phyloP scores from a whole-genome alignment of 2,888 invertebrate genomes.

The Listrodromus nycthemerus region DNA sequence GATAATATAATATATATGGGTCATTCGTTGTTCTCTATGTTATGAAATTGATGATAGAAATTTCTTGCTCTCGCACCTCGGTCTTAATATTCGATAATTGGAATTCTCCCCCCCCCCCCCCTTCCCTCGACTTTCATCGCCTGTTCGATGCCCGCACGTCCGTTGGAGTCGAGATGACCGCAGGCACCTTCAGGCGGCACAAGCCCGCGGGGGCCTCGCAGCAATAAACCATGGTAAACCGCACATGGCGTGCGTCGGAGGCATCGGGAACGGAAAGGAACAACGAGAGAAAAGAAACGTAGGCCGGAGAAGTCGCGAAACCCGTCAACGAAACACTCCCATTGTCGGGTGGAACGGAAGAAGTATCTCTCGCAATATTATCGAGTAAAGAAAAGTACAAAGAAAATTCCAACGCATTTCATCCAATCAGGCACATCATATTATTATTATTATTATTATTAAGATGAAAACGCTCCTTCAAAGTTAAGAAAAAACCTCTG shows the following conservation, averaged over 20 bases:
- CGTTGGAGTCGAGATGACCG: slow-evolving; percentile 2
- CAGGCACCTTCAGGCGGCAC: slow-evolving; percentile 41
- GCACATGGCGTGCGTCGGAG: slow-evolving; percentile 46
- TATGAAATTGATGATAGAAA: background rate
- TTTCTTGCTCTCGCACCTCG: background rate
- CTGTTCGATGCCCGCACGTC: slow-evolving; percentile 17
- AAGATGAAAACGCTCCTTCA: background rate
- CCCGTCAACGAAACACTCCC: slow-evolving; percentile 15
- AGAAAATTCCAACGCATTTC: background rate
- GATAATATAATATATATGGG: background rate
- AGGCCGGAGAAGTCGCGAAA: slow-evolving; percentile 34
- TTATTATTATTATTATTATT: background rate
- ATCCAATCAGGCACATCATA: background rate
- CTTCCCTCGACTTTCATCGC: slow-evolving; percentile 32
- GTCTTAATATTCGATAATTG: slow-evolving; percentile 28
- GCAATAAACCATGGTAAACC: slow-evolving; percentile 42
- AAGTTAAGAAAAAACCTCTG: background rate
- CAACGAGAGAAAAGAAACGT: slow-evolving; percentile 34
- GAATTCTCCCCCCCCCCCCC: background rate
- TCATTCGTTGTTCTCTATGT: background rate
- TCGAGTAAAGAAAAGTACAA: background rate
- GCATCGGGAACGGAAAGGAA: slow-evolving; percentile 41
- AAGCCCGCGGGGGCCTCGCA: slow-evolving; percentile 10
- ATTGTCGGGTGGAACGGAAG: slow-evolving; percentile 35
- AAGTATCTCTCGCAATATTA: slow-evolving; percentile 18